These are phyloP conservation scores for Harpagus bidentatus DNA, from an alignment of 2,113 vertebrate genomes.

Conservation along the genomic window DNA sequence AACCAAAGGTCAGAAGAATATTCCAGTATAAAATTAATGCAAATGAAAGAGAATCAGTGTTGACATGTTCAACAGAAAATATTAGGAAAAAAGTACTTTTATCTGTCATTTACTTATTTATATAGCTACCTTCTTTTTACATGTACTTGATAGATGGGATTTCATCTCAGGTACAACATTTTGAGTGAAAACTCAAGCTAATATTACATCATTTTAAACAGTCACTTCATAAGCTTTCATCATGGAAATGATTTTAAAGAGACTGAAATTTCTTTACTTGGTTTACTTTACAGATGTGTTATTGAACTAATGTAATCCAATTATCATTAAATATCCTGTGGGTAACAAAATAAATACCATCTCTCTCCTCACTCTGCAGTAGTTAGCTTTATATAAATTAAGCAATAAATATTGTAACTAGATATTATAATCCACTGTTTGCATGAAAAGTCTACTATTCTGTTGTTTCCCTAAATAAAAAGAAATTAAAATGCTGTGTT, in stretches of 20 bases:
- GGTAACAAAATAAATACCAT: not conserved
- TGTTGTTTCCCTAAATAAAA: not conserved
- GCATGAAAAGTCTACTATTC: not conserved
- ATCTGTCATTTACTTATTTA: not conserved
- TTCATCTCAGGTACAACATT: not conserved
- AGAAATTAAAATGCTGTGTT: not conserved
- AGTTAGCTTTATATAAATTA: not conserved
- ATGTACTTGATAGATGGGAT: not conserved
- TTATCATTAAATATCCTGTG: not conserved
- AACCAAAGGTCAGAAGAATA: not conserved
- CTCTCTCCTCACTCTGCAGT: not conserved
- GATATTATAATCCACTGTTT: not conserved
- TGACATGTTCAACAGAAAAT: not conserved
- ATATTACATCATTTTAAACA: not conserved
- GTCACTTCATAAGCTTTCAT: not conserved
- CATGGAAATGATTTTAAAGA: not conserved
- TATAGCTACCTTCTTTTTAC: not conserved
- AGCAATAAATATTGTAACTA: not conserved
- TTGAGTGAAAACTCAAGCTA: not conserved
- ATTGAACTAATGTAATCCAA: not conserved
- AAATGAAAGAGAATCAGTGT: not conserved
- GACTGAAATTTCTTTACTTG: not conserved
- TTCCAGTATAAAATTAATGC: not conserved
- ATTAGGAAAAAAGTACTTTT: not conserved
- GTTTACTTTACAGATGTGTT: not conserved